A percentile compares a stretch with the other conserved stretches of the same genome.
phyloP scores from a whole-genome alignment of 2,888 invertebrate species.

The Phorcus lineatus region DNA sequence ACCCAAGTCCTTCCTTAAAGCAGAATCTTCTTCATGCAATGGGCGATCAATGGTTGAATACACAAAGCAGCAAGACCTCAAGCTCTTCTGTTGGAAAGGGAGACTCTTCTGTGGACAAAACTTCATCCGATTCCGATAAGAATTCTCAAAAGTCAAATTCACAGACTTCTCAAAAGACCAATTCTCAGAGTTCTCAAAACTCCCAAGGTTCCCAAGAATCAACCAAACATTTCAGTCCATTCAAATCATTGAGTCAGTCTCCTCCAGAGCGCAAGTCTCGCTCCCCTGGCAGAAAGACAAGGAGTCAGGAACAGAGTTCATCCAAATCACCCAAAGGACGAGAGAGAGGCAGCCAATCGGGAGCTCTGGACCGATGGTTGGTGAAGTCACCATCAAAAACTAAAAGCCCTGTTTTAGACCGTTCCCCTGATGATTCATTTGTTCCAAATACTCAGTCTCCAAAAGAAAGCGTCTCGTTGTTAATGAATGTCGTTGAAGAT shows the following conservation, averaged over 20 bases:
- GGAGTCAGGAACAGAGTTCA: slow-evolving; percentile 33
- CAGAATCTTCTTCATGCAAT: slow-evolving; percentile 27
- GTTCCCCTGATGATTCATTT: neutral
- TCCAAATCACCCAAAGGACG: slow-evolving; percentile 43
- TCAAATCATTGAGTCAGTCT: slow-evolving; percentile 25
- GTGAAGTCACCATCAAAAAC: slow-evolving; percentile 45
- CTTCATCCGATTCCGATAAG: neutral
- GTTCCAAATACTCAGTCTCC: slow-evolving; percentile 2
- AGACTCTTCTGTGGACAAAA: neutral
- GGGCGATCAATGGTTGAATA: slow-evolving; percentile 24
- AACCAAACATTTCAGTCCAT: slow-evolving; percentile 14
- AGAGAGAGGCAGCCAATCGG: slow-evolving; percentile 28
- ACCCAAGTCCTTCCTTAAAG: slow-evolving; percentile 22
- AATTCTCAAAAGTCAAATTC: neutral
- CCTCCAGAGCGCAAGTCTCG: slow-evolving; percentile 27
- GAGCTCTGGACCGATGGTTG: slow-evolving; percentile 54
- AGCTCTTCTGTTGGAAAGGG: slow-evolving; percentile 8
- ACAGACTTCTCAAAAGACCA: neutral
- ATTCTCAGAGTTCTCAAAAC: neutral
- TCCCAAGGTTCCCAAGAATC: neutral
- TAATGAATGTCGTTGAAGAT: slow-evolving; percentile 15
- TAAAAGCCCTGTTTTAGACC: neutral
- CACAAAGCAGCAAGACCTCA: slow-evolving; percentile 25
- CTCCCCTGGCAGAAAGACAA: slow-evolving; percentile 32
- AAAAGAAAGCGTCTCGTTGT: neutral